phyloP scores from a whole-genome alignment of 2,888 invertebrate species.

The Synergus umbraculus region DNA sequence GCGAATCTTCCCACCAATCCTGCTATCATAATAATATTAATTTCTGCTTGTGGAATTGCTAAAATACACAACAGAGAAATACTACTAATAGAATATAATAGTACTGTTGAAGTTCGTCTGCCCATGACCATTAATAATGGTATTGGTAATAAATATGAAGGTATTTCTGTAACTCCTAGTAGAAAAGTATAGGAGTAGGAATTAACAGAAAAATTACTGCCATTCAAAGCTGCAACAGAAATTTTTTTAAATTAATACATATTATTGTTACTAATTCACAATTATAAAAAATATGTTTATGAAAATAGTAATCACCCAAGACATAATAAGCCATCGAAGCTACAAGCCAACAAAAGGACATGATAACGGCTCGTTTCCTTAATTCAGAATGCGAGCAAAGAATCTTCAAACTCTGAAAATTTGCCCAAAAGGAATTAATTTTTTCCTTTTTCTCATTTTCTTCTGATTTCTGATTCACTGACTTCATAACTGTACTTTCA shows the following conservation, averaged over 20 bases:
- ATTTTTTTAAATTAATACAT: neutral
- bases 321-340: slow-evolving; percentile 68
- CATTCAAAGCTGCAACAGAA: slow-evolving; percentile 77
- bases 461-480: neutral
- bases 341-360: slow-evolving; percentile 66
- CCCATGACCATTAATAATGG: slow-evolving; percentile 78
- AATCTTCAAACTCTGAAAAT: slow-evolving; percentile 56
- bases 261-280: neutral
- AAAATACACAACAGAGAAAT: slow-evolving; percentile 78
- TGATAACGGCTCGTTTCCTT: slow-evolving; percentile 60
- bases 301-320: slow-evolving; percentile 57
- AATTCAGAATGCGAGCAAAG: slow-evolving; percentile 62
- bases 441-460: slow-evolving; percentile 30
- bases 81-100: slow-evolving; percentile 78
- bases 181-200: slow-evolving; percentile 78
- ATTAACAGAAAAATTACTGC: slow-evolving; percentile 79
- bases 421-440: neutral
- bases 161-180: slow-evolving; percentile 79
- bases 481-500: neutral
- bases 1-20: slow-evolving; percentile 79
- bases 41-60: slow-evolving; percentile 70
- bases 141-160: slow-evolving; percentile 79
- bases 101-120: slow-evolving; percentile 76
- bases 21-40: slow-evolving; percentile 68
- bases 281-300: neutral